Conservation (phyloP, 2,113 vertebrate species). For the Geococcyx californianus region DNA sequence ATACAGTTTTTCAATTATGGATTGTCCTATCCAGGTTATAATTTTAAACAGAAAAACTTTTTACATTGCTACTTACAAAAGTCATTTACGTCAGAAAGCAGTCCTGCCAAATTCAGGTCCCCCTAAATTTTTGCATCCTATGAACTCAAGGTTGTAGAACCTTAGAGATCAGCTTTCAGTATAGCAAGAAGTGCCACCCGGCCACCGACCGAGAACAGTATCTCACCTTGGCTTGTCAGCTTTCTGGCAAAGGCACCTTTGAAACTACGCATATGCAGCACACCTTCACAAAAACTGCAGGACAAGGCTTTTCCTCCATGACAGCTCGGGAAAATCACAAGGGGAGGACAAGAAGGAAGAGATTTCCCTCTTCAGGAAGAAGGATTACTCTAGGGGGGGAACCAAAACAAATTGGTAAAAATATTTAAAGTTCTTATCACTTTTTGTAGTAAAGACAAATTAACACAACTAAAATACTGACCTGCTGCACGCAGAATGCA, state of each 20-base stretch:
- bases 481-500: neutral
- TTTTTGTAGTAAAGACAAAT: neutral
- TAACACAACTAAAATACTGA: neutral
- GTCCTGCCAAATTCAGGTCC: neutral
- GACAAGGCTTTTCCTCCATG: neutral
- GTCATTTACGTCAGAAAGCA: neutral
- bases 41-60: neutral
- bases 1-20: neutral
- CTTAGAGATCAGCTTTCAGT: neutral
- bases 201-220: neutral
- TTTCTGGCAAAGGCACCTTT: neutral
- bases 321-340: neutral
- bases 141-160: neutral
- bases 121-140: neutral
- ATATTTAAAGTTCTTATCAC: neutral
- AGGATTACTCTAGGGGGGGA: neutral
- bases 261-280: fast-evolving
- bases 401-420: neutral
- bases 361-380: neutral
- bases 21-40: neutral
- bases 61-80: neutral
- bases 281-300: neutral
- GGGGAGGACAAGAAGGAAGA: neutral
- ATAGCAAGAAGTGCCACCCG: fast-evolving
- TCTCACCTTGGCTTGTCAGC: neutral